A percentile compares a stretch with the other conserved stretches of the same genome.
These are phyloP conservation scores for Nymphalis polychloros DNA, from an alignment of 2,888 invertebrate species.

Conservation along the genomic window DNA sequence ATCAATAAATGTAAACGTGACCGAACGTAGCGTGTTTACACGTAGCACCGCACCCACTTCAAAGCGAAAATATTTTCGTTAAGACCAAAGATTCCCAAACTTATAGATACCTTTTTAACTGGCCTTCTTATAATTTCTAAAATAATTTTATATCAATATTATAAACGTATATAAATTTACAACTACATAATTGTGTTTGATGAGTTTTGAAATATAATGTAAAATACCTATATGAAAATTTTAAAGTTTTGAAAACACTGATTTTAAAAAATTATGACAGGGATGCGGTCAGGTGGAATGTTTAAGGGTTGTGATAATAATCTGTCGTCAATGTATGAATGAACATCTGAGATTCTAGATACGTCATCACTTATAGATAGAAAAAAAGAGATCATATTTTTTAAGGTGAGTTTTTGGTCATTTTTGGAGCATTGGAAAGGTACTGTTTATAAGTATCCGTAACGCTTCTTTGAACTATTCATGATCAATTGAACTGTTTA, in stretches of 20 bases:
- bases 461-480: not conserved
- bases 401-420: not conserved
- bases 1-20: constrained; percentile 37
- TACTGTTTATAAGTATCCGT: constrained; percentile 1
- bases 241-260: constrained; percentile 22
- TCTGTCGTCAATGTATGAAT: constrained; percentile 53
- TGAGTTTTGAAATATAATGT: no score
- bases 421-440: not conserved
- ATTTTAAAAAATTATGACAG: constrained; percentile 50
- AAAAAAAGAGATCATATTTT: constrained; percentile 19
- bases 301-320: constrained; percentile 48
- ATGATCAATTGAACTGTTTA: not conserved
- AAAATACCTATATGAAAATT: no score
- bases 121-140: no score
- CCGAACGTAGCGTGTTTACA: constrained; percentile 44
- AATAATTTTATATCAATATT: no score
- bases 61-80: constrained; percentile 40
- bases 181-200: no score
- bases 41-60: constrained; percentile 44
- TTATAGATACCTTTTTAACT: constrained; percentile 38
- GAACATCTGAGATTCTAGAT: constrained; percentile 52
- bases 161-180: no score
- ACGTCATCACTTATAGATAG: constrained; percentile 51
- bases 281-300: constrained; percentile 47
- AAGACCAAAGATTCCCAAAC: constrained; percentile 31